Conservation (phyloP, 2,888 invertebrate genomes). For the Xiphydria camelus region DNA sequence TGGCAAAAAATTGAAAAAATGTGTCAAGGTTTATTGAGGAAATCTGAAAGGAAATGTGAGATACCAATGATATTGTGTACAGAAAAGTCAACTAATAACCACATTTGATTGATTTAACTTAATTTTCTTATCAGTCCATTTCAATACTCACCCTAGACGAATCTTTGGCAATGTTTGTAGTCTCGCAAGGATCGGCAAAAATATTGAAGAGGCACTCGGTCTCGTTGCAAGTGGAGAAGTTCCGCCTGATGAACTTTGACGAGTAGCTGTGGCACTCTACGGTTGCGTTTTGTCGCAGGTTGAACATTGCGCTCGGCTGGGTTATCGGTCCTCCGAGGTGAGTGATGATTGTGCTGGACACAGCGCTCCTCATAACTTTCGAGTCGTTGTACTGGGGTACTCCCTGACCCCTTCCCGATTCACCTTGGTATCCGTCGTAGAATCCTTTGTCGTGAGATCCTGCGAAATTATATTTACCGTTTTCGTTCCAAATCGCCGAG, state of each 20-base stretch:
- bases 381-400: conserved; percentile 41
- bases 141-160: conserved; percentile 42
- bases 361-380: conserved; percentile 41
- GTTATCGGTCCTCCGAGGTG: conserved; percentile 49
- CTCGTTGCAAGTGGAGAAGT: conserved; percentile 45
- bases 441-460: conserved; percentile 33
- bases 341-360: conserved; percentile 44
- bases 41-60: too few relatives aligned
- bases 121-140: background rate
- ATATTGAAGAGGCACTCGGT: conserved; percentile 77
- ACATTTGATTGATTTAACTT: background rate
- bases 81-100: too few relatives aligned
- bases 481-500: too few relatives aligned
- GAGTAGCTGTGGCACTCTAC: conserved; percentile 37
- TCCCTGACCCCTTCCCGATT: conserved; percentile 40
- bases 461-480: too few relatives aligned
- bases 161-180: conserved; percentile 63
- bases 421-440: conserved; percentile 50
- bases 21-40: too few relatives aligned
- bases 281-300: conserved; percentile 42
- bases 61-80: too few relatives aligned
- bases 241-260: conserved; percentile 26
- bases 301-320: conserved; percentile 47
- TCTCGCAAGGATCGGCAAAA: conserved; percentile 78
- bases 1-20: too few relatives aligned